These are phyloP conservation scores for Tautogolabrus adspersus DNA, from an alignment of 2,113 vertebrate genomes.

Conservation along the genomic window DNA sequence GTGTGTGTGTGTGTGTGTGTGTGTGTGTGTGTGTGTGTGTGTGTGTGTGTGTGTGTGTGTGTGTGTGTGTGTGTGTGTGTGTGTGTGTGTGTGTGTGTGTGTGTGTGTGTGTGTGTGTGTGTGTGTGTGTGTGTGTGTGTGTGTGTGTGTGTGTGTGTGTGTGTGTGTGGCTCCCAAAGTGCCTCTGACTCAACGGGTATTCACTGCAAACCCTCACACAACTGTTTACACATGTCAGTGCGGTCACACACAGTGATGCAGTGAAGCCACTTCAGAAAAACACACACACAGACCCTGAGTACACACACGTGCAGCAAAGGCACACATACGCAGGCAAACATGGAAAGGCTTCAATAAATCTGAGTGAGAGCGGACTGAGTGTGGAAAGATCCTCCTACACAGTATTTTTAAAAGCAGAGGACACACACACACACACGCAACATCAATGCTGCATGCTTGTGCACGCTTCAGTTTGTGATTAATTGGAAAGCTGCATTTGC, in stretches of 20 bases:
- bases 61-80: no score
- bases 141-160: no score
- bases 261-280: slow-evolving; percentile 18
- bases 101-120: no score
- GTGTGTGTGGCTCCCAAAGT: slow-evolving; percentile 20
- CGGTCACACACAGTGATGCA: slow-evolving; percentile 37
- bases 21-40: no score
- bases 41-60: no score
- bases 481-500: slow-evolving; percentile 68
- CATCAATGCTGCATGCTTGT: slow-evolving; percentile 9
- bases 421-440: slow-evolving; percentile 44
- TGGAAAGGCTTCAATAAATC: slow-evolving; percentile 31
- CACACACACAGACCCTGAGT: not conserved
- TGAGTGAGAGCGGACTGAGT: slow-evolving; percentile 42
- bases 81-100: no score
- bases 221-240: slow-evolving; percentile 65
- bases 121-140: no score
- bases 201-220: slow-evolving; percentile 57
- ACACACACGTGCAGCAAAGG: slow-evolving; percentile 3
- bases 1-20: slow-evolving; percentile 1
- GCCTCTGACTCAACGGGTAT: slow-evolving; percentile 58
- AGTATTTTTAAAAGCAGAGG: slow-evolving; percentile 35
- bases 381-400: slow-evolving; percentile 63
- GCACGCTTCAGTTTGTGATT: slow-evolving; percentile 40
- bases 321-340: not conserved